Percentiles rank a stretch among this genome's conserved stretches.
Evolutionary conservation across 2,113 vertebrate species (phyloP).

Genomic region (Sterrhoptilus dennistouni): DNA sequence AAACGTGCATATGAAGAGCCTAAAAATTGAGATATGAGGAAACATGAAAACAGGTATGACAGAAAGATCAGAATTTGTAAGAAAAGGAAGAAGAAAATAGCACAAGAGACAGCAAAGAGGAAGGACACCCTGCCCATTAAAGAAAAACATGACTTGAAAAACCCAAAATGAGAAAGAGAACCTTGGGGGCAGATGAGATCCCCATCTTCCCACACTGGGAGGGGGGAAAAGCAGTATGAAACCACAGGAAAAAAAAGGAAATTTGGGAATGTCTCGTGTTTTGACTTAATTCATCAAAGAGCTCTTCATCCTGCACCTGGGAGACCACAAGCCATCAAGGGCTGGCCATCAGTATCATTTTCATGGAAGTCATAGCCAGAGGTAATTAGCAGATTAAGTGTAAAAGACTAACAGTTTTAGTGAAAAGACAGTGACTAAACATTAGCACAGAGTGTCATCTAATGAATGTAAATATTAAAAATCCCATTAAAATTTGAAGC

Average conservation of each 20-base stretch:
- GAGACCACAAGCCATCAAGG: neutral
- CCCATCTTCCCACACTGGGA: neutral
- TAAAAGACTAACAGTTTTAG: neutral
- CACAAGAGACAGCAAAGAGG: neutral
- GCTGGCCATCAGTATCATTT: neutral
- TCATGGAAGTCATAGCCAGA: neutral
- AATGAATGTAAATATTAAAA: neutral
- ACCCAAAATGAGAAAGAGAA: neutral
- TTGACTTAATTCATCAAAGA: neutral
- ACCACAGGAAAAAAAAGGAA: neutral
- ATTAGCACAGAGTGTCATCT: neutral
- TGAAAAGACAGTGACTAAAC: neutral
- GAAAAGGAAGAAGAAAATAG: neutral
- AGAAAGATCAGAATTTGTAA: neutral
- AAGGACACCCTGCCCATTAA: neutral
- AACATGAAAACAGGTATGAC: neutral
- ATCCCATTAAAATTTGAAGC: neutral
- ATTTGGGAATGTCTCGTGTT: neutral
- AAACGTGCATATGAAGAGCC: neutral
- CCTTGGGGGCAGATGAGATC: neutral
- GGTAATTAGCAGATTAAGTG: neutral
- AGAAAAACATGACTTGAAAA: neutral
- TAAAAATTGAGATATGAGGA: neutral
- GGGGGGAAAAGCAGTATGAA: fast-evolving
- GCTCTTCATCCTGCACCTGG: neutral